A percentile compares a stretch with the other conserved stretches of the same genome.
These are phyloP conservation scores for Pachypanchax playfairii DNA, from an alignment of 2,113 vertebrate genomes.

Conservation along the genomic window DNA sequence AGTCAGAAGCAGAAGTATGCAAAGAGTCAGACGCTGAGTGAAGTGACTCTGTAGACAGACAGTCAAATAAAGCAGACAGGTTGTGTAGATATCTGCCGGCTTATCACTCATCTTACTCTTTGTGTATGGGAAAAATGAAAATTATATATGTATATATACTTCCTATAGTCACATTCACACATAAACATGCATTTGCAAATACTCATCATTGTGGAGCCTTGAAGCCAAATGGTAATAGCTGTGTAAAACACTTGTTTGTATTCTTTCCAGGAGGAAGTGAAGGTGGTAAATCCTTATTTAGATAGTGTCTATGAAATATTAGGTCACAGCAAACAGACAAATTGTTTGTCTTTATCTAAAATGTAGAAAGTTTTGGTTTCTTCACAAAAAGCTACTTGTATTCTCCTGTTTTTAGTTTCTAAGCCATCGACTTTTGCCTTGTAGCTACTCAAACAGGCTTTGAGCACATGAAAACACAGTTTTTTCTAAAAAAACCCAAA, in stretches of 20 bases:
- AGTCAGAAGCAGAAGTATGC: constrained; percentile 20
- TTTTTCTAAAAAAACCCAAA: too few species aligned
- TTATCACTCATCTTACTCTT: constrained; percentile 57
- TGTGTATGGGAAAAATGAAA: constrained; percentile 58
- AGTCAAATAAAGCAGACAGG: constrained; percentile 55
- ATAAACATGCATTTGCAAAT: constrained; percentile 18
- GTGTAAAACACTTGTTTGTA: background rate
- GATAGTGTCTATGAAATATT: constrained; percentile 1
- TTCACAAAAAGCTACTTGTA: too few species aligned
- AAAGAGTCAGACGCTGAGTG: constrained; percentile 16
- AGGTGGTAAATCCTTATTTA: background rate
- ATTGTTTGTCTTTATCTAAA: background rate
- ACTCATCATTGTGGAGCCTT: constrained; percentile 29
- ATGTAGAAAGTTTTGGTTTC: too few species aligned
- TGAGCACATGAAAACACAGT: too few species aligned
- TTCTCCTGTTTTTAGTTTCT: too few species aligned
- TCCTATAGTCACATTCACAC: constrained; percentile 10
- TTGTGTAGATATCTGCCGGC: constrained; percentile 42
- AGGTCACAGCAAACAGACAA: background rate
- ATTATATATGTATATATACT: constrained; percentile 7
- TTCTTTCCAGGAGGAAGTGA: background rate
- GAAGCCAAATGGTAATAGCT: background rate
- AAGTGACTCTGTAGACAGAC: constrained; percentile 20
- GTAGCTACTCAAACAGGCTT: too few species aligned
- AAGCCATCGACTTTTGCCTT: too few species aligned